Percentiles rank a stretch among this genome's conserved stretches.
Evolutionary conservation across 2,797 vertebrate species (phyloP).

Genomic region (Sarcophilus harrisii): DNA sequence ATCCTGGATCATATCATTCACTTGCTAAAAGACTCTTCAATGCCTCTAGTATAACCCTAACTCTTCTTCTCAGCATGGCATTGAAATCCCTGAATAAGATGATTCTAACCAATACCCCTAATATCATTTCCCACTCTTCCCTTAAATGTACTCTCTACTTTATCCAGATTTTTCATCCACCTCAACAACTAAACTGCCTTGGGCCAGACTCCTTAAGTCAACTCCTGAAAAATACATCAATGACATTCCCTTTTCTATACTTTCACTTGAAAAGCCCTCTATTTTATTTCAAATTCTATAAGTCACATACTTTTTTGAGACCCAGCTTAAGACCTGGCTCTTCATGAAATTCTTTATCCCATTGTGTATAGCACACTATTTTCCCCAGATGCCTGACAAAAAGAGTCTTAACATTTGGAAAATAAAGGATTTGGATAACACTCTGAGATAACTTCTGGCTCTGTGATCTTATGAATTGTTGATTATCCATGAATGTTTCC

Average conservation of each 20-base stretch:
- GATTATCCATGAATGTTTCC: neutral
- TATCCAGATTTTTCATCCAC: neutral
- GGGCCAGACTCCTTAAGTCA: neutral
- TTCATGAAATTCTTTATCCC: neutral
- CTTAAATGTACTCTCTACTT: neutral
- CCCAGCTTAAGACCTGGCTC: neutral
- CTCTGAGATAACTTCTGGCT: neutral
- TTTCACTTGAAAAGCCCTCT: neutral
- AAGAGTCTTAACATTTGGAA: neutral
- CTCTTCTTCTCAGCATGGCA: neutral
- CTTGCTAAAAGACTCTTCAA: neutral
- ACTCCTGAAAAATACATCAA: neutral
- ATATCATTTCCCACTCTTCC: neutral
- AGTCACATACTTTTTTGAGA: neutral
- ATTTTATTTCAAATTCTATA: neutral
- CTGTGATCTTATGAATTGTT: neutral
- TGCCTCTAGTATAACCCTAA: neutral
- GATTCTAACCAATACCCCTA: neutral
- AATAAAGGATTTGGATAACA: neutral
- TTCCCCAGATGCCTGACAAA: neutral
- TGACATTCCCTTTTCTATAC: neutral
- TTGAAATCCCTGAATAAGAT: neutral
- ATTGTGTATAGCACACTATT: neutral
- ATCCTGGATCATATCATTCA: neutral
- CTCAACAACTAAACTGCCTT: neutral